Percentiles rank a stretch among this genome's conserved stretches.
These are phyloP conservation scores for Dermolepida albohirtum DNA, from an alignment of 2,888 invertebrate species.

Conservation along the genomic window DNA sequence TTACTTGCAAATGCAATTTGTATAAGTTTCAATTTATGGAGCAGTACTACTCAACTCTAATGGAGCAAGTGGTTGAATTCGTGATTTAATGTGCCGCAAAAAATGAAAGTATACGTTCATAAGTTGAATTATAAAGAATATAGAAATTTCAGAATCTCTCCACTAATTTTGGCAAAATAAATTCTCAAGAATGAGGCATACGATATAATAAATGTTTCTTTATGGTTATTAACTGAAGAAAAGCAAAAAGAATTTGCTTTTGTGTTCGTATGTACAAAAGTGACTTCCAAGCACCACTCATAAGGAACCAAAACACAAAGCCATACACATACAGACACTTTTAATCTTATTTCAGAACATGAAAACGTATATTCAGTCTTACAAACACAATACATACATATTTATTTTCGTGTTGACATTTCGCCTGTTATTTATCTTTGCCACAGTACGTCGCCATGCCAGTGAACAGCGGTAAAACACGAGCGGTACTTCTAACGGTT, in stretches of 20 bases:
- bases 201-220: too few relatives aligned
- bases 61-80: too few relatives aligned
- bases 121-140: too few relatives aligned
- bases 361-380: neutral
- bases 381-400: neutral
- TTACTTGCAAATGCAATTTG: too few relatives aligned
- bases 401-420: constrained; percentile 30
- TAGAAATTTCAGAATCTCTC: too few relatives aligned
- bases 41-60: too few relatives aligned
- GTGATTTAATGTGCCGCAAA: too few relatives aligned
- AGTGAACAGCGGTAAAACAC: constrained; percentile 8
- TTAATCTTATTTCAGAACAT: neutral
- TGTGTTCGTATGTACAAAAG: neutral
- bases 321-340: neutral
- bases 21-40: too few relatives aligned
- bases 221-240: neutral
- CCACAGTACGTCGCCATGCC: neutral
- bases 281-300: neutral
- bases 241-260: neutral
- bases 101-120: too few relatives aligned
- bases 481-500: neutral
- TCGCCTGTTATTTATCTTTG: constrained; percentile 34
- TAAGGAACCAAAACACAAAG: constrained; percentile 9
- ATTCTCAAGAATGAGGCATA: too few relatives aligned
- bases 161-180: too few relatives aligned